These are phyloP conservation scores for Limonius californicus DNA, from an alignment of 1,140 invertebrate species.

Conservation along the genomic window DNA sequence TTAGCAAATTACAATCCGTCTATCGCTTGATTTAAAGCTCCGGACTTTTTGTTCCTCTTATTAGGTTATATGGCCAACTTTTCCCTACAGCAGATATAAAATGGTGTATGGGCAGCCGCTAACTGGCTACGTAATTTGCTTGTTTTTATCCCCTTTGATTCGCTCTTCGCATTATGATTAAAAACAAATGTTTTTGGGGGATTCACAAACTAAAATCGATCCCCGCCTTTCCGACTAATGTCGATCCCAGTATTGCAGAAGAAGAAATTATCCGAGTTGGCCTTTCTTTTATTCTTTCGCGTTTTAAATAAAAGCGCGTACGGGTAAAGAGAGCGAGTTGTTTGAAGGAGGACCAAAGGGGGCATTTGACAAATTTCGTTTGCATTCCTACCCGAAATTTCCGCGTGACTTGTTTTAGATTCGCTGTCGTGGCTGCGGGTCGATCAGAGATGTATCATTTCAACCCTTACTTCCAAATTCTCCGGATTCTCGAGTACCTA, in stretches of 20 bases:
- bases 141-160: conserved; percentile 21
- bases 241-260: no score
- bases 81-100: conserved; percentile 22
- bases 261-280: no score
- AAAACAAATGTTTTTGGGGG: not conserved
- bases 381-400: conserved; percentile 42
- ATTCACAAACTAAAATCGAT: no score
- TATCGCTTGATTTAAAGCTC: conserved; percentile 27
- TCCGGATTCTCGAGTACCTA: not conserved
- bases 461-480: conserved; percentile 20
- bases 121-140: conserved; percentile 25
- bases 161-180: not conserved
- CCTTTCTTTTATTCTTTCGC: conserved; percentile 1
- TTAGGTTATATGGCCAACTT: conserved; percentile 25
- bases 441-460: conserved; percentile 29
- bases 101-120: conserved; percentile 23
- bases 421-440: conserved; percentile 26
- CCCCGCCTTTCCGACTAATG: no score
- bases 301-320: conserved; percentile 5
- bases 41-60: conserved; percentile 21
- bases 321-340: conserved; percentile 32
- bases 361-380: conserved; percentile 43
- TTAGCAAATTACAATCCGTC: conserved; percentile 29
- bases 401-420: conserved; percentile 34
- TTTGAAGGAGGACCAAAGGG: conserved; percentile 38